Evolutionary conservation across 1,140 invertebrate species (phyloP).

Genomic region (Zaprionus capensis): DNA sequence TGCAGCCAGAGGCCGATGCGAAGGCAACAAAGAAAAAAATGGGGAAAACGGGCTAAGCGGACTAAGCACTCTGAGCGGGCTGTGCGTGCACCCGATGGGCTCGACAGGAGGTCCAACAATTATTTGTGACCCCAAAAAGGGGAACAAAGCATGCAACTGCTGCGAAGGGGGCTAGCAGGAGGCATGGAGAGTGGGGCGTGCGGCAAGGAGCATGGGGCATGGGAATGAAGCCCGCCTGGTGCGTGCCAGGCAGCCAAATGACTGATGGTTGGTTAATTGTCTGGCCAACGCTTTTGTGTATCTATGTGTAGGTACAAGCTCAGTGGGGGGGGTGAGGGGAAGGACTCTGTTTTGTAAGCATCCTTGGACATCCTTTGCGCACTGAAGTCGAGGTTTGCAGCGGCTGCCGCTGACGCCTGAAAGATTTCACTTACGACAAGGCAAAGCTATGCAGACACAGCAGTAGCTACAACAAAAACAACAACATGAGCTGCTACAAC

Average conservation of each 20-base stretch:
- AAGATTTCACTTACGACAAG: slow-evolving; percentile 75
- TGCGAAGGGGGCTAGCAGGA: not conserved
- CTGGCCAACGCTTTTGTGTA: slow-evolving; percentile 75
- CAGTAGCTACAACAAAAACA: slow-evolving; percentile 29
- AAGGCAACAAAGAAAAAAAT: not conserved
- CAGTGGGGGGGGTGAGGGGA: slow-evolving; percentile 1
- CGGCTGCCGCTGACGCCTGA: slow-evolving; percentile 72
- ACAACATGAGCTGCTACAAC: slow-evolving; percentile 37
- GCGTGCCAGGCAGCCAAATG: slow-evolving; percentile 70
- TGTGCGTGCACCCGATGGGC: slow-evolving; percentile 24
- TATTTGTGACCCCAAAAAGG: slow-evolving; percentile 55
- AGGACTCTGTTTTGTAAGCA: not conserved
- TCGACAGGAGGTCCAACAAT: slow-evolving; percentile 48
- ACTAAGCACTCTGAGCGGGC: not conserved
- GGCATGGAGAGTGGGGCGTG: slow-evolving; percentile 3
- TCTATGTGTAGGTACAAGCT: slow-evolving; percentile 6
- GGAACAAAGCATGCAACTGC: slow-evolving; percentile 39
- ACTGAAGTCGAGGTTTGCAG: slow-evolving; percentile 23
- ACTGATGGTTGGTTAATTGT: slow-evolving; percentile 82
- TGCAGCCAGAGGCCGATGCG: not conserved
- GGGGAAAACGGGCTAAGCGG: not conserved
- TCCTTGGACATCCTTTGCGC: slow-evolving; percentile 10
- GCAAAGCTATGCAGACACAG: slow-evolving; percentile 63
- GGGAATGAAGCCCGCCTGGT: slow-evolving; percentile 48
- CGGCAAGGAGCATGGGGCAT: not conserved